phyloP scores from a whole-genome alignment of 2,888 invertebrate genomes.

The Cerceris rybyensis region DNA sequence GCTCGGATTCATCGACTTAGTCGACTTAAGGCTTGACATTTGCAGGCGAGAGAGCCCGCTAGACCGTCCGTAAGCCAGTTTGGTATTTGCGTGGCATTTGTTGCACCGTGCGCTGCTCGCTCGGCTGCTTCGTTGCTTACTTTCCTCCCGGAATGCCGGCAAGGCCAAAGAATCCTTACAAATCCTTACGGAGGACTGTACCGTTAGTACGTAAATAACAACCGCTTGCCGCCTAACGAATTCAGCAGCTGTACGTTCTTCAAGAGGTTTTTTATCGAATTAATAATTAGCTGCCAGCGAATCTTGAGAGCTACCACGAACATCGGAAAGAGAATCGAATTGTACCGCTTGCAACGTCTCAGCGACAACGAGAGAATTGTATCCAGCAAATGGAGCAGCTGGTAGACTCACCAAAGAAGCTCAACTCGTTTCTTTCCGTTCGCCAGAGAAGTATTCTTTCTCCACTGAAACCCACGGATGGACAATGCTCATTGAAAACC shows the following conservation, averaged over 20 bases:
- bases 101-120: constrained; percentile 43
- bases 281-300: no score
- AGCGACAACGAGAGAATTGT: no score
- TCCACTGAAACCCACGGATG: no score
- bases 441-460: no score
- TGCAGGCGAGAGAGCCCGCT: constrained; percentile 26
- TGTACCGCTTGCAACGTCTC: no score
- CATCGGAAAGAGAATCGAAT: no score
- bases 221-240: constrained; percentile 20
- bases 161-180: constrained; percentile 61
- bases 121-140: not conserved
- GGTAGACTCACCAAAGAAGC: no score
- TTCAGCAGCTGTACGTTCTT: constrained; percentile 11
- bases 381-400: no score
- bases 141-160: constrained; percentile 46
- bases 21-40: constrained; percentile 55
- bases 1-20: not conserved
- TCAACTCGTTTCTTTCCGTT: no score
- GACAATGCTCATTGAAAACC: no score
- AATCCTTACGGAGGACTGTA: constrained; percentile 42
- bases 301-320: no score
- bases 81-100: constrained; percentile 75
- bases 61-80: constrained; percentile 55
- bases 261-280: no score
- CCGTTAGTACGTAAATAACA: constrained; percentile 34